Conservation (phyloP, 2,113 vertebrate species). For the Corythornis vintsioides region DNA sequence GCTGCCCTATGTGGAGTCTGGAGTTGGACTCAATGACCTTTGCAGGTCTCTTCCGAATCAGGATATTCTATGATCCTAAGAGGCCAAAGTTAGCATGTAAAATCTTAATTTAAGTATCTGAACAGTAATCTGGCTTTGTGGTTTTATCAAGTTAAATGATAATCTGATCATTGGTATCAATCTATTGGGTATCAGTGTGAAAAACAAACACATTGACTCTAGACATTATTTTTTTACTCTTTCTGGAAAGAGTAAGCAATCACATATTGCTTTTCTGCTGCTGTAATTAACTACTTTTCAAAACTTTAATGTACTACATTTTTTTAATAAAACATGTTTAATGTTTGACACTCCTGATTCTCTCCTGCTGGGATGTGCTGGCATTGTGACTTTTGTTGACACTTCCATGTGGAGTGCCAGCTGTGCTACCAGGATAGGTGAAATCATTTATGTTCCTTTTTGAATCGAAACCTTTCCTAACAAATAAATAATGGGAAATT, state of each 20-base stretch:
- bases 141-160: background rate
- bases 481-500: slow-evolving; percentile 9
- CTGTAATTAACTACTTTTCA: background rate
- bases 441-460: slow-evolving; percentile 13
- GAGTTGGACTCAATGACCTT: background rate
- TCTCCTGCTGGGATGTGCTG: slow-evolving; percentile 1
- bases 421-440: slow-evolving; percentile 4
- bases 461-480: background rate
- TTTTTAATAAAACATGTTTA: background rate
- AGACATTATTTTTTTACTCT: background rate
- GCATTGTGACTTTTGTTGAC: slow-evolving; percentile 13
- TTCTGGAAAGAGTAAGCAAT: background rate
- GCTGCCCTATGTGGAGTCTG: background rate
- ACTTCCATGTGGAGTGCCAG: background rate
- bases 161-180: background rate
- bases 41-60: background rate
- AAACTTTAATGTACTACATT: background rate
- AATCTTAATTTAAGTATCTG: background rate
- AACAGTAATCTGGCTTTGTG: background rate
- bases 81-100: background rate
- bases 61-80: background rate
- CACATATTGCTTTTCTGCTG: background rate
- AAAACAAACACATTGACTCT: background rate
- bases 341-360: background rate
- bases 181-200: background rate